A percentile compares a stretch with the other conserved stretches of the same genome.
phyloP scores from a whole-genome alignment of 2,797 vertebrate genomes.

The Gouania willdenowi region DNA sequence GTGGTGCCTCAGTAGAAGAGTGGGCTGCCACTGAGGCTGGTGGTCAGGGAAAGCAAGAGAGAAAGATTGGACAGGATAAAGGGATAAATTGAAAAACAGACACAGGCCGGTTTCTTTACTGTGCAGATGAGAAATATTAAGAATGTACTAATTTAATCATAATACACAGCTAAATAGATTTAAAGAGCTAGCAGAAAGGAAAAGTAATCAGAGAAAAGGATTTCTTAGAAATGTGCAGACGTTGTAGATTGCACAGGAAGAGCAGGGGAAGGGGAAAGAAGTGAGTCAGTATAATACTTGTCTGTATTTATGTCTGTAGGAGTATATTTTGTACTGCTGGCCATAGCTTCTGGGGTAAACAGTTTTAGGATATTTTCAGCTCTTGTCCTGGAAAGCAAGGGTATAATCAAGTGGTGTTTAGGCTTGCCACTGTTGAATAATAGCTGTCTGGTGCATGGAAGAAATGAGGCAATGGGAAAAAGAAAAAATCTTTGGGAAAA shows the following conservation, averaged over 20 bases:
- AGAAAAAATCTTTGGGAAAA: slow-evolving; percentile 13
- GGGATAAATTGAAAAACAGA: not conserved
- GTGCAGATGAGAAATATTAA: not conserved
- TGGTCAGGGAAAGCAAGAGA: slow-evolving; percentile 35
- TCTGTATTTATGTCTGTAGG: slow-evolving; percentile 60
- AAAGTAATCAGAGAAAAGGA: not conserved
- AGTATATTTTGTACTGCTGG: slow-evolving; percentile 53
- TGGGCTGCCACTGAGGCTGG: slow-evolving; percentile 41
- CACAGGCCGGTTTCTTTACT: not conserved
- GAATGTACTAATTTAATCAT: not conserved
- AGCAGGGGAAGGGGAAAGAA: slow-evolving; percentile 25
- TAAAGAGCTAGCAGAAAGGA: not conserved
- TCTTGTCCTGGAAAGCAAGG: slow-evolving; percentile 47
- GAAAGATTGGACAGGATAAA: slow-evolving; percentile 2
- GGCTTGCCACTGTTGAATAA: slow-evolving; percentile 53
- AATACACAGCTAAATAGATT: not conserved
- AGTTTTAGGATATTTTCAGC: slow-evolving; percentile 58
- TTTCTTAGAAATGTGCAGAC: slow-evolving; percentile 6
- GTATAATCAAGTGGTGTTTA: slow-evolving; percentile 70
- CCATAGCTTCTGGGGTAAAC: slow-evolving; percentile 43
- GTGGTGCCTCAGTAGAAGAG: slow-evolving; percentile 57
- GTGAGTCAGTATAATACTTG: slow-evolving; percentile 62
- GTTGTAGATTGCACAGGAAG: slow-evolving; percentile 10
- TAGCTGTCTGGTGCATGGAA: slow-evolving; percentile 42
- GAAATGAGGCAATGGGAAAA: slow-evolving; percentile 43